Evolutionary conservation across 2,888 invertebrate genomes (phyloP).

Genomic region (Drosophila cyrtoloma): DNA sequence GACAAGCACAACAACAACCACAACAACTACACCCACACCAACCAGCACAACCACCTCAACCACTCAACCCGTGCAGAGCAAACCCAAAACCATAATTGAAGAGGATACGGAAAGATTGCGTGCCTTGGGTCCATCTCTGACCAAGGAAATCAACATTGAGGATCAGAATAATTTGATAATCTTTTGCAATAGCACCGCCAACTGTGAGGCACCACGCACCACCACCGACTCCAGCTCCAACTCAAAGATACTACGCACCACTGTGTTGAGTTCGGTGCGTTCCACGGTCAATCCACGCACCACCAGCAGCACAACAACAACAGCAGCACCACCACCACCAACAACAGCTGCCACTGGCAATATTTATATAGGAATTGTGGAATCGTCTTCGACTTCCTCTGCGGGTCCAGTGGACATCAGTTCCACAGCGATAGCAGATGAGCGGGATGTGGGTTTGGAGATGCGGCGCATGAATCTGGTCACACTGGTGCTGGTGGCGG

Average conservation of each 20-base stretch:
- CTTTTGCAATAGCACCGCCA: conserved; percentile 85
- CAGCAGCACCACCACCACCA: conserved; percentile 17
- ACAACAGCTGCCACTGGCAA: conserved; percentile 19
- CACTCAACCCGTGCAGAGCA: conserved; percentile 21
- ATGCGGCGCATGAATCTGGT: conserved; percentile 88
- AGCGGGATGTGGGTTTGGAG: conserved; percentile 87
- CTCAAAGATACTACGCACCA: conserved; percentile 86
- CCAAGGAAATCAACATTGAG: conserved; percentile 79
- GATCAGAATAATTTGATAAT: conserved; percentile 83
- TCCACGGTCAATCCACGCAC: conserved; percentile 82
- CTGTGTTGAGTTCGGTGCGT: conserved; percentile 85
- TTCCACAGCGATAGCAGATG: conserved; percentile 75
- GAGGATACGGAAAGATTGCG: conserved; percentile 77
- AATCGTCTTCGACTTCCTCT: conserved; percentile 46
- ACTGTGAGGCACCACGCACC: conserved; percentile 65
- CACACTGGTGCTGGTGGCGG: conserved; percentile 87
- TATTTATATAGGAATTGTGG: conserved; percentile 57
- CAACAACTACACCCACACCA: conserved; percentile 21
- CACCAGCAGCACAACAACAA: conserved; percentile 33
- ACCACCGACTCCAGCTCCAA: conserved; percentile 85
- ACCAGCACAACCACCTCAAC: conserved; percentile 36
- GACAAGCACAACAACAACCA: conserved; percentile 23
- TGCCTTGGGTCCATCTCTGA: conserved; percentile 75
- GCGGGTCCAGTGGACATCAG: conserved; percentile 60
- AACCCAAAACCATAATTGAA: conserved; percentile 67